These are phyloP conservation scores for Cyprinella venusta DNA, from an alignment of 2,797 vertebrate species.

Conservation along the genomic window DNA sequence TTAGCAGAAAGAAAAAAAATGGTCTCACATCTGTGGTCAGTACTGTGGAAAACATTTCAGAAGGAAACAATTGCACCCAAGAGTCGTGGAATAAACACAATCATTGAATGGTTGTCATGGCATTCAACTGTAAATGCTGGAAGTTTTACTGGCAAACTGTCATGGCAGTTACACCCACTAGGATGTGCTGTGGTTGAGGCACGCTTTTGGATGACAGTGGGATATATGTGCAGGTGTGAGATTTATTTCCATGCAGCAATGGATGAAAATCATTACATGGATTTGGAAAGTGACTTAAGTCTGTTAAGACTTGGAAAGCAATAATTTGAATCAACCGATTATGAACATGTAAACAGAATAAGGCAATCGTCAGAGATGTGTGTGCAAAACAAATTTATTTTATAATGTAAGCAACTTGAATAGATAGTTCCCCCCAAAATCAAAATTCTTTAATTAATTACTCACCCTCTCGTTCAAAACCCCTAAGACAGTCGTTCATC, in stretches of 20 bases:
- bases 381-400: too few species aligned
- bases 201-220: neutral
- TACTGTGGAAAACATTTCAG: constrained; percentile 8
- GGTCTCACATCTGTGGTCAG: neutral
- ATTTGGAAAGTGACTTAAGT: neutral
- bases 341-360: neutral
- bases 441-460: neutral
- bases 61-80: constrained; percentile 24
- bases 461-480: neutral
- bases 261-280: neutral
- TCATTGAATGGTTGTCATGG: constrained; percentile 10
- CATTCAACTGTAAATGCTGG: neutral
- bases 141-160: neutral
- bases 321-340: neutral
- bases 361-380: neutral
- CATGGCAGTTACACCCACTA: neutral
- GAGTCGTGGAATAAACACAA: constrained; percentile 17
- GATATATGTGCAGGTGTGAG: neutral
- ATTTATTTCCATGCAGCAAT: constrained; percentile 16
- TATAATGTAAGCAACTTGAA: neutral
- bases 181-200: neutral
- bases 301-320: constrained; percentile 5
- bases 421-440: neutral
- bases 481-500: neutral
- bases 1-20: neutral